Evolutionary conservation across 2,888 invertebrate genomes (phyloP).

Genomic region (Trichacis sp.): DNA sequence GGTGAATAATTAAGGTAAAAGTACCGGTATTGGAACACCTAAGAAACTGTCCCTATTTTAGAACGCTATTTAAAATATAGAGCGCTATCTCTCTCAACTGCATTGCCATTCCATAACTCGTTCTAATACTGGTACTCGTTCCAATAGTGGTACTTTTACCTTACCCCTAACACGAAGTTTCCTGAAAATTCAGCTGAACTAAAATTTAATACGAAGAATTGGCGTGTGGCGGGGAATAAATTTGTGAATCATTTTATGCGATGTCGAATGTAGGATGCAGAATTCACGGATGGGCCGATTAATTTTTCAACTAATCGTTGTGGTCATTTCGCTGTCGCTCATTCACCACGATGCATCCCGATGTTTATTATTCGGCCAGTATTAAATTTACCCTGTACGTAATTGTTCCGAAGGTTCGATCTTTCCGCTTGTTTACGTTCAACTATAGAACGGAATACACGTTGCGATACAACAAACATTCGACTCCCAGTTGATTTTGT

Average conservation of each 20-base stretch:
- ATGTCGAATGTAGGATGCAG: not conserved
- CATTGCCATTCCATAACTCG: too few relatives aligned
- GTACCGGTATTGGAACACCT: too few relatives aligned
- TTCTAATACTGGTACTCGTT: too few relatives aligned
- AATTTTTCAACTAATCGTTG: not conserved
- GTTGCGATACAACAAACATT: not conserved
- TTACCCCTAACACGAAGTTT: too few relatives aligned
- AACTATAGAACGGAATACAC: not conserved
- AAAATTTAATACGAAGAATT: not conserved
- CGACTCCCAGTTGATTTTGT: too few relatives aligned
- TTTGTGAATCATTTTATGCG: not conserved
- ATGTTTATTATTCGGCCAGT: not conserved
- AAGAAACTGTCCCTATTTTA: too few relatives aligned
- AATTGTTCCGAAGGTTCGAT: not conserved
- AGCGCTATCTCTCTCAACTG: too few relatives aligned
- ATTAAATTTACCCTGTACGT: not conserved
- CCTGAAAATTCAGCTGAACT: not conserved
- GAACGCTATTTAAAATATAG: too few relatives aligned
- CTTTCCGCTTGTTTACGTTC: not conserved
- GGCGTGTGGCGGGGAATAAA: not conserved
- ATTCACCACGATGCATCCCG: not conserved
- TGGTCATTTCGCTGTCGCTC: too few relatives aligned
- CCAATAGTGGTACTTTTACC: too few relatives aligned
- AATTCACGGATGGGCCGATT: not conserved
- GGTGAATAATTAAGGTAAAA: not conserved